phyloP scores from a whole-genome alignment of 2,888 invertebrate genomes.

The Candidula unifasciata region DNA sequence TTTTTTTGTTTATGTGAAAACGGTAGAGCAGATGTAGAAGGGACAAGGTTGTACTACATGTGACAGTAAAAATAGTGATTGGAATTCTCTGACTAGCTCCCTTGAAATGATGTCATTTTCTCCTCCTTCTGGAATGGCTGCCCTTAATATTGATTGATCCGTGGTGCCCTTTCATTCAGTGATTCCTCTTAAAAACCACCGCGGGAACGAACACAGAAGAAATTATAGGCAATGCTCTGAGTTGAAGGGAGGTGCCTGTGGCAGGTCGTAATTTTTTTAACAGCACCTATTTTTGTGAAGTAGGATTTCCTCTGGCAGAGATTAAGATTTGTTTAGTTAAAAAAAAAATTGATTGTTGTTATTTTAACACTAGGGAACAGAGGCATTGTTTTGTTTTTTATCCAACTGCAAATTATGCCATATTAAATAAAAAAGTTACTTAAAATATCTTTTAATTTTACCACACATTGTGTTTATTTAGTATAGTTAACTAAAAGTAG shows the following conservation, averaged over 20 bases:
- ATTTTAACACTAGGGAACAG: too few relatives aligned
- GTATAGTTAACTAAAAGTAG: too few relatives aligned
- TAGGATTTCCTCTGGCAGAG: neutral
- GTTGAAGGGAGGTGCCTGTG: neutral
- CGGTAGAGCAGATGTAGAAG: neutral
- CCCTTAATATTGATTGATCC: conserved; percentile 42
- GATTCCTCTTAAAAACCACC: neutral
- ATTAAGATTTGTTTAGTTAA: too few relatives aligned
- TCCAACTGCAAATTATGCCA: too few relatives aligned
- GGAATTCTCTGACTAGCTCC: conserved; percentile 47
- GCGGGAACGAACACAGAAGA: neutral
- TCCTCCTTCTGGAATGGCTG: conserved; percentile 54
- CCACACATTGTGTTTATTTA: too few relatives aligned
- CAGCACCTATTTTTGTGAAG: too few relatives aligned
- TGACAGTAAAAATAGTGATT: conserved; percentile 34
- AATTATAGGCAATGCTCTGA: neutral
- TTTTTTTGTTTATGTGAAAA: too few relatives aligned
- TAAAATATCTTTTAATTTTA: too few relatives aligned
- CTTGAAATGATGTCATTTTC: conserved; percentile 57
- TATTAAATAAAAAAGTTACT: too few relatives aligned
- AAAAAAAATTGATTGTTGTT: too few relatives aligned
- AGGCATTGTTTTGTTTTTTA: too few relatives aligned
- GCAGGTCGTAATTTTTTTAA: neutral
- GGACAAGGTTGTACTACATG: conserved; percentile 11
- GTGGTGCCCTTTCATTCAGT: conserved; percentile 23